Evolutionary conservation across 2,113 vertebrate genomes (phyloP).

Genomic region (Cottus gobio): DNA sequence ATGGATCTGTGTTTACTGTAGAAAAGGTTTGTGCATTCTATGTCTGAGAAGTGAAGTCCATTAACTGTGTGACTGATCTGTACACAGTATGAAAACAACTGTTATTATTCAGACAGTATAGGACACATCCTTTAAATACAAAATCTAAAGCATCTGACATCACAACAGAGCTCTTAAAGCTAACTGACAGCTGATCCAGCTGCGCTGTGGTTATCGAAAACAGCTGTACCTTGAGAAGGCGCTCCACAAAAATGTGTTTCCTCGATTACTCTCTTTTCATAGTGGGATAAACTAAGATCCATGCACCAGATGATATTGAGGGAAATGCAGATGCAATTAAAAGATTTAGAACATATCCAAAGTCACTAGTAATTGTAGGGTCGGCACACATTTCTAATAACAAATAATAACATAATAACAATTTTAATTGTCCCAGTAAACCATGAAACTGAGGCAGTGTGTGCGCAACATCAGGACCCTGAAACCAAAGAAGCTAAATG

Average conservation of each 20-base stretch:
- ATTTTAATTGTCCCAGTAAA: background rate
- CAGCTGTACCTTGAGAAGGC: background rate
- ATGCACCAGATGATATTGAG: background rate
- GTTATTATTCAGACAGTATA: background rate
- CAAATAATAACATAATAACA: background rate
- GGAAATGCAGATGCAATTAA: background rate
- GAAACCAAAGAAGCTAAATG: slow-evolving; percentile 13
- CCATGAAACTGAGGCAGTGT: background rate
- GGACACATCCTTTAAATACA: background rate
- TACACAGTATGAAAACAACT: background rate
- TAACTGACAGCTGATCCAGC: background rate
- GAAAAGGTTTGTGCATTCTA: background rate
- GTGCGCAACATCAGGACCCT: background rate
- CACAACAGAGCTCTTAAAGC: background rate
- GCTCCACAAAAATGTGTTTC: background rate
- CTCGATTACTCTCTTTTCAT: background rate
- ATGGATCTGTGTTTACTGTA: background rate
- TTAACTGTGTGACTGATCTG: background rate
- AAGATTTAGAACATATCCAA: background rate
- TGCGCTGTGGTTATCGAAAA: background rate
- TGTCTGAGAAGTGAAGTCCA: background rate
- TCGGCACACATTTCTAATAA: background rate
- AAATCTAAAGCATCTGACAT: background rate
- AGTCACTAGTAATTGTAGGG: background rate
- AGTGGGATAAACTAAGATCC: background rate